A percentile compares a stretch with the other conserved stretches of the same genome.
phyloP scores from a whole-genome alignment of 2,113 vertebrate species.

The Asarcornis scutulata region DNA sequence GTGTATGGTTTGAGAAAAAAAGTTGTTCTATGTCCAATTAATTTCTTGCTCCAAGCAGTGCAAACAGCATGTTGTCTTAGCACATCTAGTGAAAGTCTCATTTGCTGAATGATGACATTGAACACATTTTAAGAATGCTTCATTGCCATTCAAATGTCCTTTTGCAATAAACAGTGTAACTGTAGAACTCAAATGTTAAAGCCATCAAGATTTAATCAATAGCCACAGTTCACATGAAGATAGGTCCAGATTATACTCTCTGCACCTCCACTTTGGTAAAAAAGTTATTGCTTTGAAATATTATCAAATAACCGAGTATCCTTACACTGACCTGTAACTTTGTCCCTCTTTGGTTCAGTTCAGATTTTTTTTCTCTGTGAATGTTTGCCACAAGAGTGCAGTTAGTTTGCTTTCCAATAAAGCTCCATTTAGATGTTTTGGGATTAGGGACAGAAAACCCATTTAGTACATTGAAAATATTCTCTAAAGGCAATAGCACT shows the following conservation, averaged over 20 bases:
- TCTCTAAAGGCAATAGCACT: constrained; percentile 4
- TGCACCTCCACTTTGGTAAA: neutral
- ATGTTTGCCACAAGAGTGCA: constrained; percentile 33
- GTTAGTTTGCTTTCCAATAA: constrained; percentile 53
- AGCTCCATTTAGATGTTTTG: constrained; percentile 29
- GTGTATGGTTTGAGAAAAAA: neutral
- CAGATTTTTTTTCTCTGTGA: constrained; percentile 21
- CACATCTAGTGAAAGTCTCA: neutral
- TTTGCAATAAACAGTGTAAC: neutral
- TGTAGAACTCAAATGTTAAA: neutral
- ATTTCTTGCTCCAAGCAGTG: neutral
- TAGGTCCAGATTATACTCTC: neutral
- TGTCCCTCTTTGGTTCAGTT: neutral
- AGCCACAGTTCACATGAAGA: neutral
- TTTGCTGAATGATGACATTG: neutral
- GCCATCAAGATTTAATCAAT: neutral
- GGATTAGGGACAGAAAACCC: constrained; percentile 7
- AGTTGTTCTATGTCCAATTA: neutral
- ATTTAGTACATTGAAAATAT: constrained; percentile 20
- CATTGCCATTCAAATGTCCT: neutral
- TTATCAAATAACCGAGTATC: neutral
- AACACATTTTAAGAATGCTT: constrained; percentile 3
- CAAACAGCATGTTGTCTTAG: neutral
- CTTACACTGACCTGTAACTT: neutral
- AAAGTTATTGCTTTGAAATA: constrained; percentile 1